Conservation (phyloP, 2,888 invertebrate genomes). For the Ptychoptera contaminata region DNA sequence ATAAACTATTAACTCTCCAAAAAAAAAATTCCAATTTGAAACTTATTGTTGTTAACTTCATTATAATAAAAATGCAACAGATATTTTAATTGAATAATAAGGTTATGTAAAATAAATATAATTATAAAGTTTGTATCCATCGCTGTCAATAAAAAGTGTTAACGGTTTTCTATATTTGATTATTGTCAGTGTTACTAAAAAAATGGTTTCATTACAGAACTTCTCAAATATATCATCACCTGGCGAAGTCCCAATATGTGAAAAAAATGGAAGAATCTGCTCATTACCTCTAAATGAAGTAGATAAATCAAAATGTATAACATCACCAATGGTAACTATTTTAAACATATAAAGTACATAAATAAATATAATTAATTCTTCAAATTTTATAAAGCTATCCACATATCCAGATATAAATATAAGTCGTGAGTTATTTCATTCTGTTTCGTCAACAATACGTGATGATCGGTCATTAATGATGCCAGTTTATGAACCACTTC, state of each 20-base stretch:
- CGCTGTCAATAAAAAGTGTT: too few relatives aligned
- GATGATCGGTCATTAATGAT: conserved; percentile 37
- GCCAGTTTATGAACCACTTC: conserved; percentile 51
- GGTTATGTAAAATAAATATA: too few relatives aligned
- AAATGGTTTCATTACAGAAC: conserved; percentile 36
- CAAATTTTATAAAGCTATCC: conserved; percentile 32
- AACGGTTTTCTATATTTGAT: too few relatives aligned
- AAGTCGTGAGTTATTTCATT: conserved; percentile 43
- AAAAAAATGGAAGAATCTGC: conserved; percentile 46
- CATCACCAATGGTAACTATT: conserved; percentile 30
- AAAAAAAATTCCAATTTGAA: too few relatives aligned
- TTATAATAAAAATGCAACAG: too few relatives aligned
- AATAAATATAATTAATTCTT: conserved; percentile 3
- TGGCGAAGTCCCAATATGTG: conserved; percentile 42
- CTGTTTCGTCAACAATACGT: conserved; percentile 36
- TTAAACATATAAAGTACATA: too few relatives aligned
- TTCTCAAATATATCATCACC: conserved; percentile 36
- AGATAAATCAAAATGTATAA: conserved; percentile 42
- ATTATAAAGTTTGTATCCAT: too few relatives aligned
- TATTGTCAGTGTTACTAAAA: background rate
- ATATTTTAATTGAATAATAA: too few relatives aligned
- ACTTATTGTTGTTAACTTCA: too few relatives aligned
- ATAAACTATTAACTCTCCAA: too few relatives aligned
- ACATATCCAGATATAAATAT: conserved; percentile 55
- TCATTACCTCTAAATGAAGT: conserved; percentile 36